Conservation (phyloP, 2,888 invertebrate species). For the Hemicrepidius hirtus region DNA sequence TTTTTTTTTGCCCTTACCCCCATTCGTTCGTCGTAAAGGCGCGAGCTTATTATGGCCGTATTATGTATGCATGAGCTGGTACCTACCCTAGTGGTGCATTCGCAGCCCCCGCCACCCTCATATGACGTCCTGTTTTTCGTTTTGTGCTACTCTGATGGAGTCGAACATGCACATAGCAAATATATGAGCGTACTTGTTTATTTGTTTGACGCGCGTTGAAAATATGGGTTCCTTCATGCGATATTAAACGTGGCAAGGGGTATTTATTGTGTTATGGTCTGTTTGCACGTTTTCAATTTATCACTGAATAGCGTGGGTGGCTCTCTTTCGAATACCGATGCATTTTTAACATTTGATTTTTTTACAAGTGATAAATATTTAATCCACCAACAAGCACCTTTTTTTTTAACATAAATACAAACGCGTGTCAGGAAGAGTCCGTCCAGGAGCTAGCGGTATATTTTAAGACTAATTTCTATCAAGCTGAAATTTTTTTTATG, state of each 20-base stretch:
- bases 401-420: no score
- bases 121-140: constrained; percentile 9
- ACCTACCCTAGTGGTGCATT: constrained; percentile 30
- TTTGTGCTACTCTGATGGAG: constrained; percentile 24
- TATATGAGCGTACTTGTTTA: constrained; percentile 15
- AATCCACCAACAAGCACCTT: no score
- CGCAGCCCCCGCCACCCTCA: not conserved
- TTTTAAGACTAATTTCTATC: no score
- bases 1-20: constrained; percentile 26
- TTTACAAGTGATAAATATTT: no score
- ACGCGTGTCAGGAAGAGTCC: no score
- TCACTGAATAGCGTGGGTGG: no score
- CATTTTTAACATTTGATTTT: no score
- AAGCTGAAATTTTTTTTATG: no score
- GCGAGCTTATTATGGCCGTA: constrained; percentile 36
- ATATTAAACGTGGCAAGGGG: constrained; percentile 3
- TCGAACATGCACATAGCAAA: constrained; percentile 13
- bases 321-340: no score
- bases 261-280: not conserved
- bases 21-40: constrained; percentile 28
- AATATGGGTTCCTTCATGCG: constrained; percentile 20
- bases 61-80: constrained; percentile 44
- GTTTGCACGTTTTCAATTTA: not conserved
- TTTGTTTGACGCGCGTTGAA: constrained; percentile 19
- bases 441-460: no score